Conservation (phyloP, 1,140 invertebrate genomes). For the Camponotus pennsylvanicus region DNA sequence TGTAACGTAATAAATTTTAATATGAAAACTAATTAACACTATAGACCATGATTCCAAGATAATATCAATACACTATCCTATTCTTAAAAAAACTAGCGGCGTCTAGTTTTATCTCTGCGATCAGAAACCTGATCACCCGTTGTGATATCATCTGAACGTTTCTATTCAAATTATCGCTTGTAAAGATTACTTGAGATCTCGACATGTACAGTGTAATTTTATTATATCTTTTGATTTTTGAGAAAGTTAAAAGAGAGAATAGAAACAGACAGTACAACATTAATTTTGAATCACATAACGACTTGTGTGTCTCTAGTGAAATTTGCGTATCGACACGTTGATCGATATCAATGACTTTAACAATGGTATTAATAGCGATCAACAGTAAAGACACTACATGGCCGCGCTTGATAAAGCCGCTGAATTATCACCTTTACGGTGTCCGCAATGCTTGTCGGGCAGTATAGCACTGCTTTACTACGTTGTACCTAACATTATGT, state of each 20-base stretch:
- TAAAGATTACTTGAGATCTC: neutral
- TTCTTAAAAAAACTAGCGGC: slow-evolving; percentile 9
- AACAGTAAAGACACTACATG: slow-evolving; percentile 58
- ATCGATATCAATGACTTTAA: slow-evolving; percentile 70
- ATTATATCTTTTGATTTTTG: neutral
- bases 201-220: neutral
- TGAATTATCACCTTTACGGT: slow-evolving; percentile 69
- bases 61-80: neutral
- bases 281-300: slow-evolving; percentile 5
- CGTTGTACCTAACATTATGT: slow-evolving; percentile 51
- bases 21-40: slow-evolving; percentile 23
- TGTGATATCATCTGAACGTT: slow-evolving; percentile 2
- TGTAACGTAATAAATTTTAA: slow-evolving; percentile 34
- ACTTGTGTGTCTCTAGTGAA: neutral
- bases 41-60: neutral
- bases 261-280: neutral
- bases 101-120: neutral
- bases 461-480: slow-evolving; percentile 49
- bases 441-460: slow-evolving; percentile 38
- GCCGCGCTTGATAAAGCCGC: slow-evolving; percentile 67
- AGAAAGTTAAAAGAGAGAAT: neutral
- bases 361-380: slow-evolving; percentile 65
- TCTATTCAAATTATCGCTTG: neutral
- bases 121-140: neutral
- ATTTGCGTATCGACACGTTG: slow-evolving; percentile 42